Evolutionary conservation across 2,888 invertebrate genomes (phyloP), one percentile per base, ranked within the genome.

Genomic region (Mimas tiliae): DNA sequence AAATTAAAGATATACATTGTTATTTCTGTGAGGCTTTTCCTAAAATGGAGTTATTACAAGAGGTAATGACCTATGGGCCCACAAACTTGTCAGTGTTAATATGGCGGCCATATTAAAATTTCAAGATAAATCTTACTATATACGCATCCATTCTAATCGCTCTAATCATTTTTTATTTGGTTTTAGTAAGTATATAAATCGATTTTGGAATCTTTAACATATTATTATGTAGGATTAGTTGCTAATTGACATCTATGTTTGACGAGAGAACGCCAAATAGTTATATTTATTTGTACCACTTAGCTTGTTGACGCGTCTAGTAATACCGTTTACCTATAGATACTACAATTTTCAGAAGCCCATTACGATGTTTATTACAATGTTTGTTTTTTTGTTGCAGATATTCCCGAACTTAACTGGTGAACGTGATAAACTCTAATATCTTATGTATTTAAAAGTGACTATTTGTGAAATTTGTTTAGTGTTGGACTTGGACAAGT

Each of bases 401-500:
- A 91, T 90, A 90, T 89, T 89, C 86, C 88, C 81, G 86, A 87
- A 88, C 81, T 87, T 85, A 87, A 85, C 89, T 91, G 86, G 89
- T 90, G 90, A 88, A 91, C 91, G 93, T 92, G 91, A 93, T 89
- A 88, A 88, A 90, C 88, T 89, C 81, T 88, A 84, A 81, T 90
- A 90, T 85, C 87, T 68, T 91, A 89, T 88, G 91, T 86, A 83
- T 91, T 81, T 86, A 85, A 90, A 90, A 92, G 91, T 90, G 91
- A 90, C 84, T 88, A 88, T 83, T 58, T 42, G 88, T 91, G 87
- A 92, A 92, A 91, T 87, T 91, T 90, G 84, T 91, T 90, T 90
- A 87, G 91, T 90, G 90, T 87, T 86, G 85, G 86, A 90, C 87
- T 90, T 85, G 81, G 87, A 89, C 86, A 88, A 88, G 89, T 83